A percentile compares a stretch with the other conserved stretches of the same genome.
Conservation (phyloP, 2,888 invertebrate genomes). For the Ophioninae sp. region DNA sequence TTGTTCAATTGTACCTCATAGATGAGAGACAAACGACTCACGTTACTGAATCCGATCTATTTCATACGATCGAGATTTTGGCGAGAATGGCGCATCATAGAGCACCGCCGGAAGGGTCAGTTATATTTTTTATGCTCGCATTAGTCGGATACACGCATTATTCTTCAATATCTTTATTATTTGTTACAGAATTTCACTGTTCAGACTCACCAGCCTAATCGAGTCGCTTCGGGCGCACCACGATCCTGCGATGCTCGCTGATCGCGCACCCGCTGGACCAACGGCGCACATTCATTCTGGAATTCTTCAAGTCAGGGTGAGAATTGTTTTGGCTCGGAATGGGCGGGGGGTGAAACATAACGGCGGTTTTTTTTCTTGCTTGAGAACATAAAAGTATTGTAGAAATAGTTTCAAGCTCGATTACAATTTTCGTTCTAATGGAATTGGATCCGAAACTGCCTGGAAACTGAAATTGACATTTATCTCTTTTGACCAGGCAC, state of each 20-base stretch:
- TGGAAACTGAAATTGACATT: too few species aligned
- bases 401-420: too few species aligned
- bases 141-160: too few species aligned
- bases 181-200: conserved; percentile 73
- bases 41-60: conserved; percentile 92
- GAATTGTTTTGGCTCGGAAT: conserved; percentile 69
- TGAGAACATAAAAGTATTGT: too few species aligned
- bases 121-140: background rate
- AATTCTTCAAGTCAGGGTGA: conserved; percentile 90
- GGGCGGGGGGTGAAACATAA: too few species aligned
- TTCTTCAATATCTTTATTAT: too few species aligned
- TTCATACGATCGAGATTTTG: conserved; percentile 92
- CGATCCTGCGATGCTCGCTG: conserved; percentile 88
- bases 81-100: conserved; percentile 89
- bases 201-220: conserved; percentile 87
- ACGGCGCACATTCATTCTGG: conserved; percentile 96
- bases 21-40: conserved; percentile 90
- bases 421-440: too few species aligned
- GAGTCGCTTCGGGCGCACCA: conserved; percentile 90
- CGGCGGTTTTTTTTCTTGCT: too few species aligned
- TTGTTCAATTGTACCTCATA: conserved; percentile 92
- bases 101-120: conserved; percentile 89
- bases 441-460: too few species aligned
- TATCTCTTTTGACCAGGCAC: conserved; percentile 82
- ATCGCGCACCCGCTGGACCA: conserved; percentile 90